Evolutionary conservation across 2,113 vertebrate species (phyloP).

Genomic region (Eidolon helvum): DNA sequence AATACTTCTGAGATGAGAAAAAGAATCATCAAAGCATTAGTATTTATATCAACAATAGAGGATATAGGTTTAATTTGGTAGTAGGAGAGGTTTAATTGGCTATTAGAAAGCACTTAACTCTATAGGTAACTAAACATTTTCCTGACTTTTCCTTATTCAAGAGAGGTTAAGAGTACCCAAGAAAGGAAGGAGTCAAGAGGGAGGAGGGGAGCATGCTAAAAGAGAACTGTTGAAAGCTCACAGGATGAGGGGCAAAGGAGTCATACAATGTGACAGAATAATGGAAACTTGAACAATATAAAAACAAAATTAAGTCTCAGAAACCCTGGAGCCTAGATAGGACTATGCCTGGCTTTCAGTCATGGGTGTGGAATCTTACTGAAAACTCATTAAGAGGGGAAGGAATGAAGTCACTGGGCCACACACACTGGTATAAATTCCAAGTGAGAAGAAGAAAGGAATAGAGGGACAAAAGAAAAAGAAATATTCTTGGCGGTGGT

Average conservation of each 20-base stretch:
- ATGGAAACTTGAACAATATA: slow-evolving; percentile 28
- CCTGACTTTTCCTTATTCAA: background rate
- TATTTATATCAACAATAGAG: background rate
- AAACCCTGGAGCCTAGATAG: background rate
- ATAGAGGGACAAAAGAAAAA: background rate
- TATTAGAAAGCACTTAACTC: background rate
- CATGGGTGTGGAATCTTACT: background rate
- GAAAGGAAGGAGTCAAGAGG: background rate
- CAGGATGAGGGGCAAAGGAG: background rate
- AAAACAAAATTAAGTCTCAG: background rate
- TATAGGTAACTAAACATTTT: background rate
- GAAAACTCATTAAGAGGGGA: slow-evolving; percentile 7
- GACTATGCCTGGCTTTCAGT: background rate
- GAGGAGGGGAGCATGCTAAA: background rate
- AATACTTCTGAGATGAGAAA: slow-evolving; percentile 1
- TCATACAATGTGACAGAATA: background rate
- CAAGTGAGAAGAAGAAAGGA: background rate
- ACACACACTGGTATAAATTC: background rate
- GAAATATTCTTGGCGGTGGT: background rate
- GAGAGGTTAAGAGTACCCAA: background rate
- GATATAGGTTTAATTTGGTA: background rate
- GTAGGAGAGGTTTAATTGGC: background rate
- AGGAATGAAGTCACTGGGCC: slow-evolving; percentile 8
- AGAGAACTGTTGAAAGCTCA: background rate
- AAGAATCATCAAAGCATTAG: background rate